These are phyloP conservation scores for Ploceus nigricollis DNA, from an alignment of 2,113 vertebrate species.

Conservation along the genomic window DNA sequence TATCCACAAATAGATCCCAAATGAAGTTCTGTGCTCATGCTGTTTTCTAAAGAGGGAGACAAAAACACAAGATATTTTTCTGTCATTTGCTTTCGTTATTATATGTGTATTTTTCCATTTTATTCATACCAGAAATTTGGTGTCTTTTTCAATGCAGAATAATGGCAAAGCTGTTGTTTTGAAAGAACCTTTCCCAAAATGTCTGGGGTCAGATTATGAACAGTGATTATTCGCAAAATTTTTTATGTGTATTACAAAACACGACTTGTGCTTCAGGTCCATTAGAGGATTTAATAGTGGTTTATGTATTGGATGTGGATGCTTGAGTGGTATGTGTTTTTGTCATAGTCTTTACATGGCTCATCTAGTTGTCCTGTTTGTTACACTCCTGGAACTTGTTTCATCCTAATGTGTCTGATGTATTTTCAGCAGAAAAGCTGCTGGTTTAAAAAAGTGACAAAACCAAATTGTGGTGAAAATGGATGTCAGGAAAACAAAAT, in stretches of 20 bases:
- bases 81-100: neutral
- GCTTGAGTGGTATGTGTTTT: neutral
- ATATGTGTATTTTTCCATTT: neutral
- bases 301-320: neutral
- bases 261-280: neutral
- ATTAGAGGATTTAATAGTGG: neutral
- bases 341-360: neutral
- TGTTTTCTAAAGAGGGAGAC: neutral
- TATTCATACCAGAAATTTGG: neutral
- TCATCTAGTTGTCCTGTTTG: neutral
- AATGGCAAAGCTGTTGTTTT: neutral
- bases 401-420: neutral
- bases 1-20: neutral
- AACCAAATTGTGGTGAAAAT: neutral
- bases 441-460: neutral
- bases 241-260: neutral
- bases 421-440: neutral
- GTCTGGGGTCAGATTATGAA: neutral
- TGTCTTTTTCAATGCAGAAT: neutral
- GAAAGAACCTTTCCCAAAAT: neutral
- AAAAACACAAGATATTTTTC: neutral
- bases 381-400: neutral
- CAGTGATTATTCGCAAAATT: neutral
- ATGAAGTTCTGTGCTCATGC: neutral
- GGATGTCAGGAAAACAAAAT: neutral